These are phyloP conservation scores for Mesorhabditis belari DNA, from an alignment of 2,888 invertebrate genomes.

Conservation along the genomic window DNA sequence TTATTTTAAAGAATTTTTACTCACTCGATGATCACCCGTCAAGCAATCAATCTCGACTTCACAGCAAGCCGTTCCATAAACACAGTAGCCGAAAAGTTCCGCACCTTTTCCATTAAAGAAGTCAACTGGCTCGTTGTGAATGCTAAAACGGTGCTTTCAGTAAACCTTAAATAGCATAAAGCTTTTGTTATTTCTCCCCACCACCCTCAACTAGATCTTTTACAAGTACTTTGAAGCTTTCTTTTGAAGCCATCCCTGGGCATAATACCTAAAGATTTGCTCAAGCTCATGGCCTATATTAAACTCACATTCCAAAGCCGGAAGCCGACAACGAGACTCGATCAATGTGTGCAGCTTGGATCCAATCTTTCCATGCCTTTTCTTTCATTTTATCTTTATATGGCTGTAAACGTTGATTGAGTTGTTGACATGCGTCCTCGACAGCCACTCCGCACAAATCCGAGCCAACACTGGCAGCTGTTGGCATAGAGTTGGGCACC, in stretches of 20 bases:
- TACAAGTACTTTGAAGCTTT: neutral
- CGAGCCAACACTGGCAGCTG: conserved; percentile 79
- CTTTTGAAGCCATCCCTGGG: neutral
- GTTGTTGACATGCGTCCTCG: conserved; percentile 69
- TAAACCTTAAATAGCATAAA: too few species aligned
- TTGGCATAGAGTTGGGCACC: conserved; percentile 78
- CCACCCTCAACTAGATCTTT: neutral
- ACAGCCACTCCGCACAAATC: conserved; percentile 88
- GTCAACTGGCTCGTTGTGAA: conserved; percentile 39
- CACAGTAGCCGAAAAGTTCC: conserved; percentile 73
- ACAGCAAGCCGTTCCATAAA: conserved; percentile 76
- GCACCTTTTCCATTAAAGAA: conserved; percentile 62
- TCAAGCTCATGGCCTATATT: neutral
- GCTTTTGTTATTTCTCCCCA: neutral
- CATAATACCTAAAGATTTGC: neutral
- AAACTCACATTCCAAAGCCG: conserved; percentile 66
- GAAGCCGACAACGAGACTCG: conserved; percentile 74
- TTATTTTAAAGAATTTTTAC: neutral
- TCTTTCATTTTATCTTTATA: conserved; percentile 70
- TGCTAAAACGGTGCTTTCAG: conserved; percentile 17
- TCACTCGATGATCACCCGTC: conserved; percentile 79
- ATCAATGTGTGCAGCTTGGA: conserved; percentile 69
- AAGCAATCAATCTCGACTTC: conserved; percentile 88
- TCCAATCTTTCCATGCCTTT: conserved; percentile 78
- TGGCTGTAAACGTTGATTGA: conserved; percentile 70